phyloP scores from a whole-genome alignment of 2,113 vertebrate species.

The Ibidorhyncha struthersii region DNA sequence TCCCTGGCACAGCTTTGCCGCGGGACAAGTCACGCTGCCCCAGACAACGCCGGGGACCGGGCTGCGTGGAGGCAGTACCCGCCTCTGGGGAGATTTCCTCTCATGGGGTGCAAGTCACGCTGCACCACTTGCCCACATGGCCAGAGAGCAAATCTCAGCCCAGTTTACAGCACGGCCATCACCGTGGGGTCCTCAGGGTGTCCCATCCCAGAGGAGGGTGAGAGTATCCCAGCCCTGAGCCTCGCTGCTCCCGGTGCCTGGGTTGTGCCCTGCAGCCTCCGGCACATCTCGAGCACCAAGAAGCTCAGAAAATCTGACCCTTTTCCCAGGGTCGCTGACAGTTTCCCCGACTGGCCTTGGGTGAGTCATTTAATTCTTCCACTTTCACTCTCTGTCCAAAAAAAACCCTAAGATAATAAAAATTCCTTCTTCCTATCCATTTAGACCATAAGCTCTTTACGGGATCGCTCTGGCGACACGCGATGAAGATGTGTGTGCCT shows the following conservation, averaged over 20 bases:
- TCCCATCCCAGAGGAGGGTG: too few species aligned
- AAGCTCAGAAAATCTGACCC: not conserved
- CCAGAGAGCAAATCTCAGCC: not conserved
- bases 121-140: not conserved
- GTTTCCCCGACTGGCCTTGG: not conserved
- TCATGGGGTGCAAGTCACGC: too few species aligned
- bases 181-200: not conserved
- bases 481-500: not conserved
- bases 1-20: not conserved
- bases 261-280: not conserved
- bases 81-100: not conserved
- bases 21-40: too few species aligned
- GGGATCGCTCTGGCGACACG: fast-evolving
- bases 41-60: fast-evolving
- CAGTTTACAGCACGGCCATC: too few species aligned
- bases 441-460: not conserved
- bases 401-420: not conserved
- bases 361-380: not conserved
- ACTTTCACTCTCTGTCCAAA: not conserved
- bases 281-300: not conserved
- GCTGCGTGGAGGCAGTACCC: not conserved
- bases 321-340: not conserved
- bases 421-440: not conserved
- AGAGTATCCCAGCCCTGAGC: not conserved
- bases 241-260: not conserved